A percentile compares a stretch with the other conserved stretches of the same genome.
These are phyloP conservation scores for Cepaea nemoralis DNA, from an alignment of 1,140 invertebrate species.

Conservation along the genomic window DNA sequence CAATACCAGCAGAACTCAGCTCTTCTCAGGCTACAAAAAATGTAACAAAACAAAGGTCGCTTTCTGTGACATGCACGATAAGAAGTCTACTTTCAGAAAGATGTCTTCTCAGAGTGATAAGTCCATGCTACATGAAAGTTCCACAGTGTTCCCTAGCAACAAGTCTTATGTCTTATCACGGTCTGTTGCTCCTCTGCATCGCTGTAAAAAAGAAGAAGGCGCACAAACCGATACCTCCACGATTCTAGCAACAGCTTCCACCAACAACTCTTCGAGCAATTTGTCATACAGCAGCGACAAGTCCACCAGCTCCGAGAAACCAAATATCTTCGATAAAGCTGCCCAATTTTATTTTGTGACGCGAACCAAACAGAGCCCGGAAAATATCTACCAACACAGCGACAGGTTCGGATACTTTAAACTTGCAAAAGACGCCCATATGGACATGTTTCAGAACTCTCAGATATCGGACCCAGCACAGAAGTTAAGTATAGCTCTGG, in stretches of 20 bases:
- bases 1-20: no score
- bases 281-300: slow-evolving; percentile 1
- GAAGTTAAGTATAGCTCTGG: neutral
- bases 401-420: neutral
- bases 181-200: neutral
- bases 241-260: neutral
- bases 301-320: neutral
- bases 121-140: neutral
- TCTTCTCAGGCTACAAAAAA: neutral
- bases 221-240: neutral
- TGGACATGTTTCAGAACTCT: neutral
- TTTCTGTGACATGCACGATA: neutral
- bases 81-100: neutral
- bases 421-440: neutral
- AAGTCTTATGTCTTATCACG: neutral
- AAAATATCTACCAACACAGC: neutral
- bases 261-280: slow-evolving; percentile 24
- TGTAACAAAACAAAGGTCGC: neutral
- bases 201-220: neutral
- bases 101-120: neutral
- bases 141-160: neutral
- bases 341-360: slow-evolving; percentile 10
- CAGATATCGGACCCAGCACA: neutral
- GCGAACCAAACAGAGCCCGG: neutral
- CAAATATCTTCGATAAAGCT: neutral